Evolutionary conservation across 1,140 invertebrate species (phyloP), one percentile per base, ranked within the genome.

Genomic region (Pogonus chalceus): DNA sequence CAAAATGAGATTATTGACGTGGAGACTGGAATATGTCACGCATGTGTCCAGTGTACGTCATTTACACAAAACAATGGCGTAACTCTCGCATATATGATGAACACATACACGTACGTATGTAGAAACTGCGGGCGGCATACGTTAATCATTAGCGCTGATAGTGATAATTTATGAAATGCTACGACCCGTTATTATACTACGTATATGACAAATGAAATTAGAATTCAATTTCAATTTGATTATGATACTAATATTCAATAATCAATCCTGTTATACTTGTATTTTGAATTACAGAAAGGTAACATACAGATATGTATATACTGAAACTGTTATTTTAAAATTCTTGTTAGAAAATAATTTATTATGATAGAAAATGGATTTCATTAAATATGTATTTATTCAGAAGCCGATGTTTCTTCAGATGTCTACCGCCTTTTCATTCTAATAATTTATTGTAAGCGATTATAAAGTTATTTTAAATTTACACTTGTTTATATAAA

Each of bases 381-480:
- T 18, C 37, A 43, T 43, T 43, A 43, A 43, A 9, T 43, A 43
- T 43, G 37, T 16, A 43, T 43, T 43, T 43, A 43, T 43, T 43
- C 37, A 43, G 37, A 43, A 43, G 37, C 37, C 7, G 37, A n/a
- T 43, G 18, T 43, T 43, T 43, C 37, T 43, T 12, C 18, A 12
- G 9, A 43, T 4, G 4, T 16, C 3, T 4, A 18, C 37, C 37
- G 37, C 37, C 37, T 43, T 43, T 43, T 43, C 37, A 43, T 43
- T 12, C 7, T 16, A 12, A 16, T 12, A 9, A 43, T 43, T 43
- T 18, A 43, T 43, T 12, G 18, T 43, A 10, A 12, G 4, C 26
- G 26, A 9, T 43, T 43, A 43, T 43, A 10, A 9, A 43, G 3
- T 43, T 18, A 10, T 4, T 43, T 43, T 18, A 3, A 16, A 4